phyloP scores from a whole-genome alignment of 2,113 vertebrate species.

The Erinaceus europaeus region DNA sequence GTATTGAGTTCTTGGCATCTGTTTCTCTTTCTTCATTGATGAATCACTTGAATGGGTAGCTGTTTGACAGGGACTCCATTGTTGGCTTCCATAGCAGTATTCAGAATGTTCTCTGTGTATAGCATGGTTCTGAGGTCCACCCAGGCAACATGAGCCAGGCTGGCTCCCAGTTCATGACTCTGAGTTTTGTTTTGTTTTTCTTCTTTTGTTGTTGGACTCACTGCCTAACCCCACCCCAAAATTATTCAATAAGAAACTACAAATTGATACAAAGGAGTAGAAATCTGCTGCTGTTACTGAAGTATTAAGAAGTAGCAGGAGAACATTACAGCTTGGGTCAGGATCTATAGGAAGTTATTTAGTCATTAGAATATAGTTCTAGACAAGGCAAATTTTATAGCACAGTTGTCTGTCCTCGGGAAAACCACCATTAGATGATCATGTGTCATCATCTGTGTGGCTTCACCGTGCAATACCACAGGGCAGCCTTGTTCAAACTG shows the following conservation, averaged over 20 bases:
- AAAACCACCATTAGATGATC: not conserved
- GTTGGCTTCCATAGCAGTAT: conserved; percentile 63
- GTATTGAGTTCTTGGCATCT: conserved; percentile 55
- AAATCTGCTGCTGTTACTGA: not conserved
- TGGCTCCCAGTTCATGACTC: conserved; percentile 6
- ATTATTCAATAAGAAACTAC: conserved; percentile 16
- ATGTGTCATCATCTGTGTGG: not conserved
- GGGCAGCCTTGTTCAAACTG: not conserved
- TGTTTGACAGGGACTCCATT: conserved; percentile 78
- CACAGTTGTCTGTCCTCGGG: not conserved
- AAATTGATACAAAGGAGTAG: not conserved
- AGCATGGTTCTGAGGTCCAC: conserved; percentile 58
- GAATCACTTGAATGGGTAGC: conserved; percentile 48
- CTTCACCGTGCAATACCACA: rapidly evolving
- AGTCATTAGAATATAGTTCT: not conserved
- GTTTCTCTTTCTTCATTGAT: conserved; percentile 51
- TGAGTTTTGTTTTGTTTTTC: not conserved
- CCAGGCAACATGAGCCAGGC: conserved; percentile 31
- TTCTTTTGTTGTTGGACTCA: not conserved
- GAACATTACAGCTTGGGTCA: not conserved
- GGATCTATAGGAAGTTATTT: not conserved
- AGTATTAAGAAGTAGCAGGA: not conserved
- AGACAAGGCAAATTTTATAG: not conserved
- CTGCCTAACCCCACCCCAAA: not conserved
- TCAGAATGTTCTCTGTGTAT: conserved; percentile 64